A percentile compares a stretch with the other conserved stretches of the same genome.
These are phyloP conservation scores for Apotomis betuletana DNA, from an alignment of 2,888 invertebrate genomes.

Conservation along the genomic window DNA sequence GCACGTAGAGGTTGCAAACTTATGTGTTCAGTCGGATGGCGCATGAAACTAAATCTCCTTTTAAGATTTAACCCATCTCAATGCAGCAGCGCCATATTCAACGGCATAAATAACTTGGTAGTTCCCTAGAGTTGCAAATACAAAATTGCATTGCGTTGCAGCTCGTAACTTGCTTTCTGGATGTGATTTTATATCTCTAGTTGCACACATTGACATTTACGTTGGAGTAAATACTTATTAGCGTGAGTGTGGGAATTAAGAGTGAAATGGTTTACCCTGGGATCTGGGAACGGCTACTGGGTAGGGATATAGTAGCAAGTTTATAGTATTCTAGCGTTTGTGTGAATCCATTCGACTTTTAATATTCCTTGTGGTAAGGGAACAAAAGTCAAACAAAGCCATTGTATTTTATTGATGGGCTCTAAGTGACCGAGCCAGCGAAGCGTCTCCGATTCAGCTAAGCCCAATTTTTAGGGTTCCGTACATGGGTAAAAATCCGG, in stretches of 20 bases:
- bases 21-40: slow-evolving; percentile 4
- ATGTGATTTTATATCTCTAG: slow-evolving; percentile 40
- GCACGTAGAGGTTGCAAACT: slow-evolving; percentile 30
- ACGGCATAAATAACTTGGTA: slow-evolving; percentile 27
- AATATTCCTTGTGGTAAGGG: too few species aligned
- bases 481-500: too few species aligned
- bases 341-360: background rate
- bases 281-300: background rate
- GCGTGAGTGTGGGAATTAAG: slow-evolving; percentile 15
- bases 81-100: background rate
- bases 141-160: slow-evolving; percentile 39
- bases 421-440: too few species aligned
- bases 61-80: background rate
- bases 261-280: background rate
- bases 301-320: background rate
- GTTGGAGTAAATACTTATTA: slow-evolving; percentile 36
- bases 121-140: slow-evolving; percentile 26
- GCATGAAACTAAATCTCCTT: slow-evolving; percentile 8
- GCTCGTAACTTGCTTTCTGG: slow-evolving; percentile 36
- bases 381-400: too few species aligned
- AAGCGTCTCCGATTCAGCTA: too few species aligned
- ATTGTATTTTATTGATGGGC: too few species aligned
- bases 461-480: too few species aligned
- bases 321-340: background rate
- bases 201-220: slow-evolving; percentile 37